These are phyloP conservation scores for Diploscapter pachys DNA, from an alignment of 1,140 invertebrate species.

Conservation along the genomic window DNA sequence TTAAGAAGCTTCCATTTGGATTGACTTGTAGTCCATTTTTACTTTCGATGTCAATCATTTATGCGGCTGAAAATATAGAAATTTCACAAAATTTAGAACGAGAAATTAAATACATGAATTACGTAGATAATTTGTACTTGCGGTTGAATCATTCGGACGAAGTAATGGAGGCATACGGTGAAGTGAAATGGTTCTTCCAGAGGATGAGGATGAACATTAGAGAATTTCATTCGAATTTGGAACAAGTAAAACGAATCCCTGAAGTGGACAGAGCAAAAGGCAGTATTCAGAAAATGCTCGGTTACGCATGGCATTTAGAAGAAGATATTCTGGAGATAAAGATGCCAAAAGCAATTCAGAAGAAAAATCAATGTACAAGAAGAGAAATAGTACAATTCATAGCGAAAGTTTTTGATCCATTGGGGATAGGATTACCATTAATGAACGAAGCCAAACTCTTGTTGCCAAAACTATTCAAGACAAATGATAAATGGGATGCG, in stretches of 20 bases:
- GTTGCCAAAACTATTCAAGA: conserved; percentile 18
- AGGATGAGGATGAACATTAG: not conserved
- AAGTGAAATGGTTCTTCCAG: not conserved
- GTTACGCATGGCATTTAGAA: not conserved
- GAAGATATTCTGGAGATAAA: not conserved
- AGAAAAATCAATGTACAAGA: not conserved
- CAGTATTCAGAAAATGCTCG: not conserved
- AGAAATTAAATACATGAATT: too few relatives aligned
- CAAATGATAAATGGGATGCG: conserved; percentile 28
- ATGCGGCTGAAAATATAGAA: too few relatives aligned
- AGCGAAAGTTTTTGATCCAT: conserved; percentile 18
- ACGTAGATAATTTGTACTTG: too few relatives aligned
- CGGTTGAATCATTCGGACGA: not conserved
- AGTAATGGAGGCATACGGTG: not conserved
- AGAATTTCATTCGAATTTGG: conserved; percentile 1
- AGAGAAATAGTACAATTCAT: conserved; percentile 2
- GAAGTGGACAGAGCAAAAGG: not conserved
- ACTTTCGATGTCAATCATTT: not conserved
- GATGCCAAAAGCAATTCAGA: not conserved
- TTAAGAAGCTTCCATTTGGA: not conserved
- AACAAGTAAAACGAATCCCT: not conserved
- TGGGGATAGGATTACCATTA: conserved; percentile 13
- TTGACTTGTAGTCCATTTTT: not conserved
- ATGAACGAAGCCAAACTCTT: conserved; percentile 20
- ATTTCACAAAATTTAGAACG: too few relatives aligned